These are phyloP conservation scores for Bostrychus sinensis DNA, from an alignment of 2,113 vertebrate genomes.

Conservation along the genomic window DNA sequence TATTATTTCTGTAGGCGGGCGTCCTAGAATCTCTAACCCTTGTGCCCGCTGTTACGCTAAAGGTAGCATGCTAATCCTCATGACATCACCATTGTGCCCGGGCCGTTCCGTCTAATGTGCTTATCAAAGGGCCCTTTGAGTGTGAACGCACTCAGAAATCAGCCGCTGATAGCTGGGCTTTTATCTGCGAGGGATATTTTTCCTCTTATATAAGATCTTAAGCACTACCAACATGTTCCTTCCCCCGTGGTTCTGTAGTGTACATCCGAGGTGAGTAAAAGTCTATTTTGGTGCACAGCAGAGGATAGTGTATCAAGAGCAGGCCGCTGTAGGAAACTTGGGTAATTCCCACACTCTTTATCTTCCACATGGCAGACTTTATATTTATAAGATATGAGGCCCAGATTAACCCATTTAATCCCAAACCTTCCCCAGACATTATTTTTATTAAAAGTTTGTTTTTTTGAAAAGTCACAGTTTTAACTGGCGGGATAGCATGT, in stretches of 20 bases:
- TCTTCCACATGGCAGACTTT: no score
- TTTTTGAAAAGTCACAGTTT: no score
- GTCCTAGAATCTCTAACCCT: constrained; percentile 35
- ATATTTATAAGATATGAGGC: no score
- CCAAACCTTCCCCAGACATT: no score
- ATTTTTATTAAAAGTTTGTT: no score
- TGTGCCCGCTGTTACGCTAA: constrained; percentile 56
- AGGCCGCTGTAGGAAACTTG: constrained; percentile 22
- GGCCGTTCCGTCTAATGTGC: constrained; percentile 75
- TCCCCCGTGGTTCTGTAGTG: constrained; percentile 58
- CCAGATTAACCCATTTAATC: no score
- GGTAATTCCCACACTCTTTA: constrained; percentile 56
- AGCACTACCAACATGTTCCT: constrained; percentile 50
- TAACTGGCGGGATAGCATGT: no score
- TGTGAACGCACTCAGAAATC: constrained; percentile 66
- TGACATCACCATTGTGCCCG: constrained; percentile 76
- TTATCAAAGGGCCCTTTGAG: constrained; percentile 78
- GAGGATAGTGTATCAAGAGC: constrained; percentile 27
- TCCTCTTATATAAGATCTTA: constrained; percentile 74
- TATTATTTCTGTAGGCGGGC: no score
- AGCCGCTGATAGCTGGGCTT: constrained; percentile 70
- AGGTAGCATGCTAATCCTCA: constrained; percentile 75
- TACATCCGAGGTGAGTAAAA: constrained; percentile 59
- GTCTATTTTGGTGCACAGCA: constrained; percentile 43
- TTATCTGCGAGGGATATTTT: constrained; percentile 76